These are phyloP conservation scores for Petrocephalus zakoni DNA, from an alignment of 2,113 vertebrate species.

Conservation along the genomic window DNA sequence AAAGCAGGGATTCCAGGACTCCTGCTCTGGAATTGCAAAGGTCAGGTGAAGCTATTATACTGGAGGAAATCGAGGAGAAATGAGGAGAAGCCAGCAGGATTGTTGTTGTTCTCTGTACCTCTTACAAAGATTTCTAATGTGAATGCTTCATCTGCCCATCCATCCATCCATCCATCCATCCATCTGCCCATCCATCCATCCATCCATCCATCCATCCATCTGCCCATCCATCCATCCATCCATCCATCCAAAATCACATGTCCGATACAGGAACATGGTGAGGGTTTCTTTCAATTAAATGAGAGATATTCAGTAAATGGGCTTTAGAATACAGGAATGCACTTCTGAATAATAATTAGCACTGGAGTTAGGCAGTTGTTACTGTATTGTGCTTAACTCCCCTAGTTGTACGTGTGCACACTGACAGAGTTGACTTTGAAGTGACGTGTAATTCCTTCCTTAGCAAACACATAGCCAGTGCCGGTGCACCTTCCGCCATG, in stretches of 20 bases:
- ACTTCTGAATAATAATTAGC: neutral
- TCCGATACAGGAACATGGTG: neutral
- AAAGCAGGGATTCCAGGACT: conserved; percentile 51
- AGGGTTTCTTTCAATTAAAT: neutral
- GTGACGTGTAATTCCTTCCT: neutral
- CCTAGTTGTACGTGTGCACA: neutral
- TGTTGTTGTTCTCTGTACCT: neutral
- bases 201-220: too few species aligned
- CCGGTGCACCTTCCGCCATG: neutral
- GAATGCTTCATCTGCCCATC: neutral
- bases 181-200: too few species aligned
- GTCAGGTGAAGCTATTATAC: conserved; percentile 57
- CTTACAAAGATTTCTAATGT: conserved; percentile 1
- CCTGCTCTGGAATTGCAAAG: conserved; percentile 45
- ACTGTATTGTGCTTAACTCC: neutral
- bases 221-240: neutral
- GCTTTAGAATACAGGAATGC: neutral
- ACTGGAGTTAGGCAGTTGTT: neutral
- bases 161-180: neutral
- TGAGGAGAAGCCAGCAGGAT: neutral
- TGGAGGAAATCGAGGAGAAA: conserved; percentile 24
- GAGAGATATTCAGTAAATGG: neutral
- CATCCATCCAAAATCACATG: neutral
- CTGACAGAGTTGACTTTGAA: neutral
- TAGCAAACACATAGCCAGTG: neutral